Conservation (phyloP, 2,797 vertebrate species). For the Calcarius lapponicus region DNA sequence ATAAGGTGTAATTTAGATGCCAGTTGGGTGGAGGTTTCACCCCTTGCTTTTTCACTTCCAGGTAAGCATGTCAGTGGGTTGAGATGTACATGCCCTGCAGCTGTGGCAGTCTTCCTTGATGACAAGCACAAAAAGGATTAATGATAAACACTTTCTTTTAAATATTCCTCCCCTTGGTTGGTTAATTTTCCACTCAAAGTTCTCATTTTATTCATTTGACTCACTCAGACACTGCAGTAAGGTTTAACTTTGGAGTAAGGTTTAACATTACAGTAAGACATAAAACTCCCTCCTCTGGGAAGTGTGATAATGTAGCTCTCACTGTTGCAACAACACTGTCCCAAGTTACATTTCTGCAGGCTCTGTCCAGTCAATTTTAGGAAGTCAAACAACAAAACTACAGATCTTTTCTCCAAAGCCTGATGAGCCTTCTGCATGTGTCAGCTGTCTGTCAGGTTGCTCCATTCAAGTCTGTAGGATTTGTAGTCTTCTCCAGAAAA, state of each 20-base stretch:
- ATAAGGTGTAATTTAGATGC: conserved; percentile 44
- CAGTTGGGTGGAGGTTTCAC: conserved; percentile 24
- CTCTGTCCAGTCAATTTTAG: neutral
- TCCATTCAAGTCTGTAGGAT: neutral
- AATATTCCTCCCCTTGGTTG: conserved; percentile 1
- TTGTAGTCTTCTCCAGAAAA: neutral
- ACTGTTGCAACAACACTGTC: neutral
- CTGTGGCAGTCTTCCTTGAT: conserved; percentile 48
- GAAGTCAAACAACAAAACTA: neutral
- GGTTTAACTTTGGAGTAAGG: neutral
- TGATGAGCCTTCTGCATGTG: neutral
- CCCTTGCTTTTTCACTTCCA: conserved; percentile 56
- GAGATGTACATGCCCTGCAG: conserved; percentile 61
- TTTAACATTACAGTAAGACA: neutral
- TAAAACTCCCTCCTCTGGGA: neutral
- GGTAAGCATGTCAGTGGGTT: conserved; percentile 45
- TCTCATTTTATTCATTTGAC: neutral
- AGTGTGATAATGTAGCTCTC: neutral
- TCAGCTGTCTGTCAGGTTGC: neutral
- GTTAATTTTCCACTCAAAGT: neutral
- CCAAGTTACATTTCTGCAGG: neutral
- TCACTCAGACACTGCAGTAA: neutral
- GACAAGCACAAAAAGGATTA: conserved; percentile 56
- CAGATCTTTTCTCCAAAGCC: neutral
- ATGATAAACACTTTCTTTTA: conserved; percentile 1